Base-by-base conservation (phyloP, 2,113 vertebrate genomes). In the Anas platyrhynchos region DNA sequence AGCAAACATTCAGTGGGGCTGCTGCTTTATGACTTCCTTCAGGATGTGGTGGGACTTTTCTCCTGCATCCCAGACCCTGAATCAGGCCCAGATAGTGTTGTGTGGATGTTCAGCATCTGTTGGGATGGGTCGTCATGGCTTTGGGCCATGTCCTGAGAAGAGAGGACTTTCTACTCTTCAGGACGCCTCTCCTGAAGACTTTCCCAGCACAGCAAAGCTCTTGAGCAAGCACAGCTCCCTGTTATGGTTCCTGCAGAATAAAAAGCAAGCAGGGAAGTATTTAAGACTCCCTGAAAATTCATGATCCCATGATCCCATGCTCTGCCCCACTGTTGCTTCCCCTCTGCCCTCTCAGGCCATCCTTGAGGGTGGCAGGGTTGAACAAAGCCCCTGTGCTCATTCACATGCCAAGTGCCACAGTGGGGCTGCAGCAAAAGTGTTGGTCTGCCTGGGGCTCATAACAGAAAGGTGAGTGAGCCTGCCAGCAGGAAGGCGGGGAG, bases 381-480 rank as follows among this genome's bases (percentile, higher is more conserved):
- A 44, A 22, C 15, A 10, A 59, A 16, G 21, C 14, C 26, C 50
- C 36, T 29, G 16, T 65, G 43, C 16, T 15, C 13, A 34, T 13
- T 31, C 73, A 12, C 0, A 1, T 65, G 16, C n/a, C 56, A 14
- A n/a, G 13, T 2, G 16, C 16, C 1, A 0, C 0, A 0, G 31
- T 43, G 36, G 21, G 16, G 52, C 77, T 26, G 34, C 58, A 17
- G 54, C 23, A 41, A 31, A 46, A 48, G 0, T 1, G 11, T 55
- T 34, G 2, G 32, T 27, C 31, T 79, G 73, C 26, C 59, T 15
- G 50, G 46, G 11, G 1, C 55, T 59, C 2, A 0, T 55, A 36
- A 36, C n/a, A 14, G 55, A 34, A 62, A n/a, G 16, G 23, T 8
- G 9, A 34, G 23, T 8, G 9, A 34, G 7, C 5, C 15, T 25